A percentile compares a stretch with the other conserved stretches of the same genome.
Evolutionary conservation across 92 coral and sea anemone genomes (phyloP).

Genomic region (Epizoanthus illoricatus): DNA sequence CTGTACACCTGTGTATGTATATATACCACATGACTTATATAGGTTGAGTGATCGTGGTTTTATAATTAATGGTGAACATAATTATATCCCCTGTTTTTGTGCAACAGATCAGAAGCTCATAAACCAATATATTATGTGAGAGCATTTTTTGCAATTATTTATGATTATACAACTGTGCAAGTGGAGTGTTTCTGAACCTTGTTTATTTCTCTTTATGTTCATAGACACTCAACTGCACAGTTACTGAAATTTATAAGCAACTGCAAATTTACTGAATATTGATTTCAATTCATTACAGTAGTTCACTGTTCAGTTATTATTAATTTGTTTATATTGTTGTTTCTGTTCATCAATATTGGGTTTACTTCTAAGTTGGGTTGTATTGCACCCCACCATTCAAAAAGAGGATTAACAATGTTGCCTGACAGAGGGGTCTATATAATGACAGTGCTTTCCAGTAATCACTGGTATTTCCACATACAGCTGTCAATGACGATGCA

Average conservation of each 20-base stretch:
- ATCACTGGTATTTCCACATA: too few species aligned
- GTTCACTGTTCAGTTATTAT: not conserved
- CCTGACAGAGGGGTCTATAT: not conserved
- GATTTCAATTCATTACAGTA: not conserved
- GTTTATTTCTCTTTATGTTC: not conserved
- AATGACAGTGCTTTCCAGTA: not conserved
- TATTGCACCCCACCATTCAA: not conserved
- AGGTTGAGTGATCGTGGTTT: too few species aligned
- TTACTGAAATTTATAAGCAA: not conserved
- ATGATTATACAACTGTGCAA: too few species aligned
- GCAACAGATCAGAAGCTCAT: slow-evolving; percentile 6
- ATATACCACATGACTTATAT: too few species aligned
- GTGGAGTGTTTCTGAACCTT: slow-evolving; percentile 15
- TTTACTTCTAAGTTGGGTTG: not conserved
- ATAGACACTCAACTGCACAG: not conserved
- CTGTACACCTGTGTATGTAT: too few species aligned
- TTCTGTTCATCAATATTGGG: not conserved
- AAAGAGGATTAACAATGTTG: not conserved
- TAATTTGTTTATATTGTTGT: not conserved
- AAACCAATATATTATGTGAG: not conserved
- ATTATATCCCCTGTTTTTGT: too few species aligned
- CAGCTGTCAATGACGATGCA: not conserved
- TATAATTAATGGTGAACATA: too few species aligned
- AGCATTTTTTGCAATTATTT: not conserved
- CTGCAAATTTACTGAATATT: not conserved